Conservation (phyloP, 2,888 invertebrate species). For the Hecatera dysodea region DNA sequence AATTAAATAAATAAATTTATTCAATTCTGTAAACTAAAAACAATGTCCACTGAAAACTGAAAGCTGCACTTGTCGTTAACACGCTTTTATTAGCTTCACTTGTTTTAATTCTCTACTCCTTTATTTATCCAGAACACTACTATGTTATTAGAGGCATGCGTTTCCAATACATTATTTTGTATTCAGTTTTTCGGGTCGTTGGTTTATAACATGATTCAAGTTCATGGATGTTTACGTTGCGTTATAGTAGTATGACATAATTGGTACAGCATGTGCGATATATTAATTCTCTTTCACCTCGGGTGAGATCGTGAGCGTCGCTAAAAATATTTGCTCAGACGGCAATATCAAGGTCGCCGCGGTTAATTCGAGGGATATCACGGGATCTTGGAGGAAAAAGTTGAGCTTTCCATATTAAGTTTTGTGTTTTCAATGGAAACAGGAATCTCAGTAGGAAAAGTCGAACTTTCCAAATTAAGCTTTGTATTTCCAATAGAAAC, state of each 20-base stretch:
- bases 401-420: conserved; percentile 32
- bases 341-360: conserved; percentile 85
- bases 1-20: too few species aligned
- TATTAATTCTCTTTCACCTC: conserved; percentile 82
- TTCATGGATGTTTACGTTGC: conserved; percentile 74
- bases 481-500: conserved; percentile 1
- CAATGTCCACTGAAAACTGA: background rate
- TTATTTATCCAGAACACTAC: background rate
- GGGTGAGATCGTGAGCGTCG: conserved; percentile 77
- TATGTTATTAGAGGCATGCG: too few species aligned
- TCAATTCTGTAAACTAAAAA: too few species aligned
- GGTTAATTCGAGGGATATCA: conserved; percentile 72
- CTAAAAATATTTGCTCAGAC: conserved; percentile 87
- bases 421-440: background rate
- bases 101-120: background rate
- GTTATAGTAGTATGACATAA: conserved; percentile 79
- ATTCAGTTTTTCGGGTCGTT: conserved; percentile 32
- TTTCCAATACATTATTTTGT: conserved; percentile 7
- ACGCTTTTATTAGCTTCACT: background rate
- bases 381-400: conserved; percentile 53
- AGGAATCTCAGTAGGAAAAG: conserved; percentile 38
- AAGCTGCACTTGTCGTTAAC: background rate
- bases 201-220: conserved; percentile 65
- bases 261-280: conserved; percentile 73
- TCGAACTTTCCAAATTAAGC: conserved; percentile 33